A percentile compares a stretch with the other conserved stretches of the same genome.
These are phyloP conservation scores for Meles meles DNA, from an alignment of 2,113 vertebrate genomes.

Conservation along the genomic window DNA sequence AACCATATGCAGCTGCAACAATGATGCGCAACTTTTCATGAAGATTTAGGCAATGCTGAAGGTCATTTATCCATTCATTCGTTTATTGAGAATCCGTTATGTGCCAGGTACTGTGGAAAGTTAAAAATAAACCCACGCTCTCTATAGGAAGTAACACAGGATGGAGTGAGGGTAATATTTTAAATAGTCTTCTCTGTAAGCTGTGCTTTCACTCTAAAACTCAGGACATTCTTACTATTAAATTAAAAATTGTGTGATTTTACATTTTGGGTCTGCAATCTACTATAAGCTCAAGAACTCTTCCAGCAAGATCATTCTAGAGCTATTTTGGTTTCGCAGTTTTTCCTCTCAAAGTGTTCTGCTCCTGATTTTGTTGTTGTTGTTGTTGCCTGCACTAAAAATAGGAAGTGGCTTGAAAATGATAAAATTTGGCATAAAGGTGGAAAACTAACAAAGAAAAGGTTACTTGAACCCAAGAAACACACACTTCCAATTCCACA, in stretches of 20 bases:
- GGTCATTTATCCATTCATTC: background rate
- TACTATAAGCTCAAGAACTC: conserved; percentile 18
- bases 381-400: conserved; percentile 30
- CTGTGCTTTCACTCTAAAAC: background rate
- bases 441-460: conserved; percentile 52
- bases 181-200: background rate
- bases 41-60: background rate
- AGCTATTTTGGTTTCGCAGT: conserved; percentile 44
- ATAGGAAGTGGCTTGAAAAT: conserved; percentile 50
- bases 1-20: background rate
- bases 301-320: conserved; percentile 47
- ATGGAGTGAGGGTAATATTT: background rate
- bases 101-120: background rate
- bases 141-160: background rate
- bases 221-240: background rate
- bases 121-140: background rate
- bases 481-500: conserved; percentile 30
- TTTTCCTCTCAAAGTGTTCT: conserved; percentile 45
- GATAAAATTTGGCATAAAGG: conserved; percentile 51
- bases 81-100: background rate
- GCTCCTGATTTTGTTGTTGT: conserved; percentile 17
- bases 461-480: conserved; percentile 45
- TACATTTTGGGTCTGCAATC: background rate
- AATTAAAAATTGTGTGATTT: background rate
- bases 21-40: background rate